Evolutionary conservation across 2,888 invertebrate species (phyloP).

Genomic region (Dryobotodes eremita): DNA sequence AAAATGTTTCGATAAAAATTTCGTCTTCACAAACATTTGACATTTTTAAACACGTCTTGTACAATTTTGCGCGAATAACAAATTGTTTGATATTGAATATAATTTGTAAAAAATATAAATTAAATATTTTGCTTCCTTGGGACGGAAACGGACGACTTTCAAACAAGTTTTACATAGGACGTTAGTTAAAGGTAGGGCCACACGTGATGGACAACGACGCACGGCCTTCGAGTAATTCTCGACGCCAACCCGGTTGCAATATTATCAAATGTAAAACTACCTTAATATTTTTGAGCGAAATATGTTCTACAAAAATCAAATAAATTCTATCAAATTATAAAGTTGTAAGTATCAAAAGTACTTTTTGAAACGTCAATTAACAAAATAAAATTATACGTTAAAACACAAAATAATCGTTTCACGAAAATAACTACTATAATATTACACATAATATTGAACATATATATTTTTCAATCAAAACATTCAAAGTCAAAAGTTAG

Average conservation of each 20-base stretch:
- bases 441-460: constrained; percentile 46
- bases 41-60: constrained; percentile 36
- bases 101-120: constrained; percentile 60
- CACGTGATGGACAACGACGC: constrained; percentile 26
- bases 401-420: constrained; percentile 82
- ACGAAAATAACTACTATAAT: constrained; percentile 83
- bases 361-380: constrained; percentile 39
- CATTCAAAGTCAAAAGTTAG: constrained; percentile 58
- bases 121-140: constrained; percentile 70
- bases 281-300: constrained; percentile 61
- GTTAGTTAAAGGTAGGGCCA: constrained; percentile 43
- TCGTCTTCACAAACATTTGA: constrained; percentile 35
- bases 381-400: constrained; percentile 56
- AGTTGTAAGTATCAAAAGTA: constrained; percentile 7
- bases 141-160: constrained; percentile 76
- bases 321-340: constrained; percentile 42
- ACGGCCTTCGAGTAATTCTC: not conserved
- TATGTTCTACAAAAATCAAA: constrained; percentile 44
- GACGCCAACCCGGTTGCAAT: not conserved
- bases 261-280: constrained; percentile 30
- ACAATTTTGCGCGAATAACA: constrained; percentile 64
- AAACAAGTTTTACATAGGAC: constrained; percentile 60
- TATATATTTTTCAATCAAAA: constrained; percentile 47
- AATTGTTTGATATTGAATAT: constrained; percentile 38
- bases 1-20: constrained; percentile 52